Base-by-base conservation (phyloP, 2,113 vertebrate species). In the Gobio gobio region DNA sequence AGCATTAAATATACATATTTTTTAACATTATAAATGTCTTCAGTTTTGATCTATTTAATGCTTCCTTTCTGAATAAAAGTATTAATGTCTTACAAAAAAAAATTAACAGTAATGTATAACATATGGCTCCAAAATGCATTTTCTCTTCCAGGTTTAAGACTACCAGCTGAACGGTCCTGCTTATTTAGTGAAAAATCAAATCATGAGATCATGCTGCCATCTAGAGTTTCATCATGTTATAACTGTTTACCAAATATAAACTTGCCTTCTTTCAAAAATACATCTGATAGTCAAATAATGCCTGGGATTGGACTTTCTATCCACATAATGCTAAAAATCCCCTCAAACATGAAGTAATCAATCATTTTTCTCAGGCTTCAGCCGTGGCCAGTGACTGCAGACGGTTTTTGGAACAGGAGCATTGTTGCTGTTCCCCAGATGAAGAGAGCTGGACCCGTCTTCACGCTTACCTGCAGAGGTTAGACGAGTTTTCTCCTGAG, bases 381-480 rank as follows among this genome's bases (percentile, higher is more conserved):
- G 73, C 70, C 0, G 73, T 97, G 86, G 94, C 93, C 77, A 89
- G 92, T 64, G 95, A 96, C 88, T 97, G 97, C 87, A 86, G 88
- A 89, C 90, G 91, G 75, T 91, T 93, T 91, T 82, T 94, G 29
- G 91, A 90, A 20, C 92, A 93, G 83, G 91, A 84, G 1, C 91
- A 87, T 85, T 85, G 49, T 0, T 88, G 93, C 68, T 94, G 94
- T 88, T 90, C 89, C 3, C 90, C 85, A 1, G 82, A 85, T 83
- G 84, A 81, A 1, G 91, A 91, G 40, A 90, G 87, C 3, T 90
- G 90, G 83, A 92, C 87, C 61, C 91, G 92, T 51, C 94, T 97
- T 45, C 94, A 95, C 87, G 92, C 89, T 88, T 95, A 95, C 89
- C 92, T 96, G 83, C 95, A 94, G 84, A 93, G 92, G 85, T 93